Evolutionary conservation across 1,140 invertebrate genomes (phyloP).

Genomic region (Pinna nobilis): DNA sequence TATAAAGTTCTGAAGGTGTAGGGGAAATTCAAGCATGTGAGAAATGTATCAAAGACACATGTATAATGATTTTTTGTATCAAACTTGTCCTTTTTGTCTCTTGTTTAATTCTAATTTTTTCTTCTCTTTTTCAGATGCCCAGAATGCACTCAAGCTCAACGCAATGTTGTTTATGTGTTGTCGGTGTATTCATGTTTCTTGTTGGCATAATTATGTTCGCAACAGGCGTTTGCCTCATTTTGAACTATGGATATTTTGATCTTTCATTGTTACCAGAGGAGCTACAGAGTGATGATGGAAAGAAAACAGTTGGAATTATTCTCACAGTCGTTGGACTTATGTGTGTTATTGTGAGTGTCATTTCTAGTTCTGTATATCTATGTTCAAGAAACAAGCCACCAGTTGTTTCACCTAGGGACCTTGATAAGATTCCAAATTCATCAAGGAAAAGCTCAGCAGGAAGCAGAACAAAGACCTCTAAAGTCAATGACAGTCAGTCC

Average conservation of each 20-base stretch:
- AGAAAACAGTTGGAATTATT: conserved; percentile 59
- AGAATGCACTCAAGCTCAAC: conserved; percentile 54
- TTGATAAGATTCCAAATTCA: conserved; percentile 23
- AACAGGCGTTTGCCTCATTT: conserved; percentile 57
- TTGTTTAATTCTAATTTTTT: not conserved
- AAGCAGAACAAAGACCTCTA: conserved; percentile 14
- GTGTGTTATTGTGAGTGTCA: conserved; percentile 34
- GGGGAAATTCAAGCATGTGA: not conserved
- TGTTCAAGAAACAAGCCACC: conserved; percentile 22
- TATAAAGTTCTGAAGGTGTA: not conserved
- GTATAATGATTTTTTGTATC: too few relatives aligned
- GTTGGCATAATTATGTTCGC: conserved; percentile 60
- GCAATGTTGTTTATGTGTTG: conserved; percentile 59
- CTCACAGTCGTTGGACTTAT: conserved; percentile 36
- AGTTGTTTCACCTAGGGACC: conserved; percentile 19
- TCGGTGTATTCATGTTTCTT: conserved; percentile 55
- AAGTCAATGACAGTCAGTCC: too few relatives aligned
- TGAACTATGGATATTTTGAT: conserved; percentile 59
- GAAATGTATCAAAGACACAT: not conserved
- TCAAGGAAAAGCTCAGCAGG: conserved; percentile 17
- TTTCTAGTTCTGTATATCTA: conserved; percentile 37
- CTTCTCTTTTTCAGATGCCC: conserved; percentile 53
- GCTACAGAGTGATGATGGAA: conserved; percentile 58
- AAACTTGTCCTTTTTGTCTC: not conserved
- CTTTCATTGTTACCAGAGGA: conserved; percentile 50